These are phyloP conservation scores for Cryptus viduatorius DNA, from an alignment of 2,888 invertebrate genomes.

Conservation along the genomic window DNA sequence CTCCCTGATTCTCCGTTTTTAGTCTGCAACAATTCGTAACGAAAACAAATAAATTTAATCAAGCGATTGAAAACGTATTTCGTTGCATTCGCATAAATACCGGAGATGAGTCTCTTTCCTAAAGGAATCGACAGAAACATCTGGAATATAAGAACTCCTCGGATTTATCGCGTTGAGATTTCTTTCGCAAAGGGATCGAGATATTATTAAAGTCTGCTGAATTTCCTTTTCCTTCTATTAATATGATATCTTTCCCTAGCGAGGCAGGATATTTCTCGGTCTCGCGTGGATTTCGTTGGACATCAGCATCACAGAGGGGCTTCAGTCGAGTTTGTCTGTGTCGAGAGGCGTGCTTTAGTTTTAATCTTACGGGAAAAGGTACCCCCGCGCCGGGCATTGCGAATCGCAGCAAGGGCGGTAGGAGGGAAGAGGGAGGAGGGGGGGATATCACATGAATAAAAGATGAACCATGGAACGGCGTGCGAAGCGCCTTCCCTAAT, in stretches of 20 bases:
- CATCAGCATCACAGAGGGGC: conserved; percentile 27
- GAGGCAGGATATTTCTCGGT: conserved; percentile 38
- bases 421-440: conserved; percentile 32
- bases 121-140: not conserved
- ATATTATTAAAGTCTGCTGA: conserved; percentile 60
- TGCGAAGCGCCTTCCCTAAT: conserved; percentile 84
- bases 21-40: conserved; percentile 85
- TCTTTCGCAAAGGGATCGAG: conserved; percentile 32
- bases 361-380: conserved; percentile 79
- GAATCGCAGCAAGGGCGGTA: conserved; percentile 60
- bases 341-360: conserved; percentile 78
- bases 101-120: not conserved
- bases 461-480: conserved; percentile 80
- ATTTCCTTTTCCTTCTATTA: conserved; percentile 57
- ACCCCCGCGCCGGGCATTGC: conserved; percentile 58
- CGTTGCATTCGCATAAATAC: not conserved
- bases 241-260: conserved; percentile 59
- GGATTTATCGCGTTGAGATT: conserved; percentile 32
- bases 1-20: conserved; percentile 88
- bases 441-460: conserved; percentile 80
- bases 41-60: conserved; percentile 30
- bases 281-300: conserved; percentile 50
- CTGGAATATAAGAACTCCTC: conserved; percentile 29
- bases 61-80: not conserved
- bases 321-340: conserved; percentile 53